These are phyloP conservation scores for Eupithecia exiguata DNA, from an alignment of 2,888 invertebrate genomes.

Conservation along the genomic window DNA sequence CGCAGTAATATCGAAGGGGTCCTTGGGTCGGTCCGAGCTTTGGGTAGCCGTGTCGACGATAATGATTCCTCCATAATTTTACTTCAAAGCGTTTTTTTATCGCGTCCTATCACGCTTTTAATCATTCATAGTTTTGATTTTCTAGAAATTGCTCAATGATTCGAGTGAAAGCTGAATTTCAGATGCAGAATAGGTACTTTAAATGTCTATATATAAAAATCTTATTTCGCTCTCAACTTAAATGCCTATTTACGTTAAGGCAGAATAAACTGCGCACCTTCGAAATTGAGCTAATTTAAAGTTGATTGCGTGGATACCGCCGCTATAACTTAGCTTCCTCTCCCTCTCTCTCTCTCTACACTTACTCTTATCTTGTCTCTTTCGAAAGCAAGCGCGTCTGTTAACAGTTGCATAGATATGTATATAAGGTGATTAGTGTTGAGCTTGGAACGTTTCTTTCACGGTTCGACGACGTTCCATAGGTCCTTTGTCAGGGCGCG, in stretches of 20 bases:
- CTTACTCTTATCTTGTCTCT: not conserved
- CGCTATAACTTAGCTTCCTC: not conserved
- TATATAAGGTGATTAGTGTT: not conserved
- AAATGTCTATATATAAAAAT: not conserved
- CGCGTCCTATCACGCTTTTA: not conserved
- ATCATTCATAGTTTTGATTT: not conserved
- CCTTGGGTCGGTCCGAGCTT: conserved; percentile 27
- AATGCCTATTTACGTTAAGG: not conserved
- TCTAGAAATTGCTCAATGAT: no score
- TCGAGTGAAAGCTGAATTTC: not conserved
- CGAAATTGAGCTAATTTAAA: not conserved
- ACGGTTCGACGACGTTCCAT: conserved; percentile 19
- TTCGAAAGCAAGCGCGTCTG: not conserved
- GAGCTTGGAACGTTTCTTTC: not conserved
- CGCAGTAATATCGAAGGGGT: conserved; percentile 24
- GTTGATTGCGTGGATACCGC: not conserved
- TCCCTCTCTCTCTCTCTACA: not conserved
- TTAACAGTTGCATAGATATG: not conserved
- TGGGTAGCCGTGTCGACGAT: conserved; percentile 32
- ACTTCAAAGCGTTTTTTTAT: conserved; percentile 9
- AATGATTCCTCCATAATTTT: conserved; percentile 6
- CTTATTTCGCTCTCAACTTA: not conserved
- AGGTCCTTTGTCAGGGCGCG: conserved; percentile 40
- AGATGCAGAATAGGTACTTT: not conserved
- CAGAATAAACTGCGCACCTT: not conserved